phyloP scores from a whole-genome alignment of 2,888 invertebrate species.

The Eristalinus sepulchralis region DNA sequence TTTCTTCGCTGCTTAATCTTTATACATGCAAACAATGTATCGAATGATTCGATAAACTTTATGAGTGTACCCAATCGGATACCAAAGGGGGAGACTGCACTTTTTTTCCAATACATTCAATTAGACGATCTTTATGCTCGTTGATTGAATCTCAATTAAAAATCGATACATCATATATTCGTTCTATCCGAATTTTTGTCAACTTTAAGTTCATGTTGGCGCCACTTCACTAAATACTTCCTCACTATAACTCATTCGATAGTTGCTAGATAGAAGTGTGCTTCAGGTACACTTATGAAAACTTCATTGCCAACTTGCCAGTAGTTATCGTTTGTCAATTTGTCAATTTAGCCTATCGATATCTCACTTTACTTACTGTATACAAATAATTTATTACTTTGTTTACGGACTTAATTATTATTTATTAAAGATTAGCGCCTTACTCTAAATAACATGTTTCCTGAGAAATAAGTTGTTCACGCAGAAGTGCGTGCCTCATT shows the following conservation, averaged over 20 bases:
- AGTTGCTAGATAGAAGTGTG: not conserved
- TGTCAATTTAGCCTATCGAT: conserved; percentile 23
- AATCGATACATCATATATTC: conserved; percentile 16
- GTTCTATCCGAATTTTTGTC: not conserved
- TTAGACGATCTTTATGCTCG: not conserved
- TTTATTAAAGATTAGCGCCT: conserved; percentile 12
- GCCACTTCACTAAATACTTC: conserved; percentile 12
- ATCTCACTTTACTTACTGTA: conserved; percentile 1
- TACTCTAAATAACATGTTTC: not conserved
- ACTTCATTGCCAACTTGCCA: not conserved
- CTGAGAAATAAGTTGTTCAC: not conserved
- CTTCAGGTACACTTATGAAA: not conserved
- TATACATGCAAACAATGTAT: conserved; percentile 2
- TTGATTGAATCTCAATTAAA: not conserved
- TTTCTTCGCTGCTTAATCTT: not conserved
- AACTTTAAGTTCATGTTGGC: conserved; percentile 3
- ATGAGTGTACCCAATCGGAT: not conserved
- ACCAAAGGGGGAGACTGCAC: not conserved
- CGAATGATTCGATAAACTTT: not conserved
- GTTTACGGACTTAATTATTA: conserved; percentile 29
- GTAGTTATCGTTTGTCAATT: conserved; percentile 25
- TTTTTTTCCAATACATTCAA: not conserved
- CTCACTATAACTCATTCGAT: not conserved
- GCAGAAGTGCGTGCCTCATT: not conserved
- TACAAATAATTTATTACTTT: conserved; percentile 30